These are phyloP conservation scores for Hippocampus guttulatus DNA, from an alignment of 2,113 vertebrate genomes.

Conservation along the genomic window DNA sequence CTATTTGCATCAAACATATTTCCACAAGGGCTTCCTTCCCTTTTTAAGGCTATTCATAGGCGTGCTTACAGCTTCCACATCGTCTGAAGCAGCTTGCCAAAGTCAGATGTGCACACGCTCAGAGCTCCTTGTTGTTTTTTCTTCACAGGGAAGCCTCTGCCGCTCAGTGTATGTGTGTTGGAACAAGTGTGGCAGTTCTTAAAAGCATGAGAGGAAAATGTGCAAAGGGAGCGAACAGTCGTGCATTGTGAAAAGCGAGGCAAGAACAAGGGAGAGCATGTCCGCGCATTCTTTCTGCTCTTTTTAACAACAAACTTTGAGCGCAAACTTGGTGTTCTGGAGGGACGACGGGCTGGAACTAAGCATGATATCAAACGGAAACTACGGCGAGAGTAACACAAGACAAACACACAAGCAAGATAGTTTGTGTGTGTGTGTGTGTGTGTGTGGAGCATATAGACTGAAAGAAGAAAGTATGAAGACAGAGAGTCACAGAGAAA, in stretches of 20 bases:
- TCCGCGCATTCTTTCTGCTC: conserved; percentile 6
- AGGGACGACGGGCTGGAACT: background rate
- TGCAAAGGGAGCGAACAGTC: conserved; percentile 28
- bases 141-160: conserved; percentile 37
- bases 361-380: conserved; percentile 4
- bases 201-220: conserved; percentile 32
- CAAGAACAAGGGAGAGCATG: conserved; percentile 11
- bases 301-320: conserved; percentile 5
- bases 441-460: background rate
- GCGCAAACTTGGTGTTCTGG: conserved; percentile 9
- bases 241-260: conserved; percentile 45
- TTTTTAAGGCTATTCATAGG: conserved; percentile 19
- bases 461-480: conserved; percentile 18
- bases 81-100: conserved; percentile 48
- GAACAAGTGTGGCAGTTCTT: conserved; percentile 16
- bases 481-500: conserved; percentile 34
- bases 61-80: conserved; percentile 15
- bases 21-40: conserved; percentile 10
- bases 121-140: conserved; percentile 40
- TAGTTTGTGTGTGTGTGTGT: background rate
- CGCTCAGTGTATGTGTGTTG: conserved; percentile 2
- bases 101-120: conserved; percentile 45
- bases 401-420: conserved; percentile 8
- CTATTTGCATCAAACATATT: background rate
- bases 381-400: background rate